Conservation (phyloP, 2,888 invertebrate species). For the Eupithecia insigniata region DNA sequence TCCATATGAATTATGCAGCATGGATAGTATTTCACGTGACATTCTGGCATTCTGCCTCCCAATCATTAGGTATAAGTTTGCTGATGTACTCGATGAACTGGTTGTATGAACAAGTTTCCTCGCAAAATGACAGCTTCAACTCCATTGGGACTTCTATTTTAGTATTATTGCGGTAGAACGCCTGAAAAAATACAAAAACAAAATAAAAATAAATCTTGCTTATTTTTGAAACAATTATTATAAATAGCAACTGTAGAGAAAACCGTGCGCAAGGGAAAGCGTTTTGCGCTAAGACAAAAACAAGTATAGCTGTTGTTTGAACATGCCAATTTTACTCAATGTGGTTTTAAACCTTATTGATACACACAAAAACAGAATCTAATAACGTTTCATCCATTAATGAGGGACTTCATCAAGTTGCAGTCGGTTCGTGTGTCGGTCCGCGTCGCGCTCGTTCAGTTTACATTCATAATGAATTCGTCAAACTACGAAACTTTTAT, state of each 20-base stretch:
- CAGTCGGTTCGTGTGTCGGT: no score
- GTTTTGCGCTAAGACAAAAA: not conserved
- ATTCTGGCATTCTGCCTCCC: slow-evolving; percentile 87
- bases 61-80: slow-evolving; percentile 85
- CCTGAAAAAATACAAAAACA: slow-evolving; percentile 66
- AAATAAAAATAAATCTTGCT: not conserved
- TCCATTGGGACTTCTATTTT: slow-evolving; percentile 83
- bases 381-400: not conserved
- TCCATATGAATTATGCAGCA: not conserved
- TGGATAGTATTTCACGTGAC: slow-evolving; percentile 29
- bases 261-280: not conserved
- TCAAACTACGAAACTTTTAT: no score
- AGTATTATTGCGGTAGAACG: slow-evolving; percentile 87
- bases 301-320: not conserved
- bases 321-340: not conserved
- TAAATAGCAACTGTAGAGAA: no score
- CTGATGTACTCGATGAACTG: slow-evolving; percentile 81
- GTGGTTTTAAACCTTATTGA: not conserved
- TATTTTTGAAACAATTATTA: not conserved
- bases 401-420: no score
- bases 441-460: no score
- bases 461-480: no score
- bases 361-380: not conserved
- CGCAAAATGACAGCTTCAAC: slow-evolving; percentile 86
- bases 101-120: slow-evolving; percentile 85